Base-by-base conservation (phyloP, 2,797 vertebrate genomes). In the Neostethus bicornis region DNA sequence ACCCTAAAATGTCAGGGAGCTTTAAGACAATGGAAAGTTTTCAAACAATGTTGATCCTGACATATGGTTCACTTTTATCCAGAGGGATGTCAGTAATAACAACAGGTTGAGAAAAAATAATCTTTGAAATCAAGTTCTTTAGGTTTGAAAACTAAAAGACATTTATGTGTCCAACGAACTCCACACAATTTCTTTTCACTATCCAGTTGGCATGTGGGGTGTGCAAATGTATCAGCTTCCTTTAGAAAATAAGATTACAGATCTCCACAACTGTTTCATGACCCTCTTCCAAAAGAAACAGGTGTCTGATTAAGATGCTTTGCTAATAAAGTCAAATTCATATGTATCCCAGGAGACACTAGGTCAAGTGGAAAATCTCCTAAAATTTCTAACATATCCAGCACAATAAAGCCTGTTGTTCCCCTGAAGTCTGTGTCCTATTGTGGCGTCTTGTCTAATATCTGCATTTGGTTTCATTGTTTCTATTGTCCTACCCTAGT, bases 391-490 rank as follows among this genome's bases (percentile, higher is more conserved):
- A 66, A 63, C 62, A 74, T 48, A 70, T 62, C 66, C 51, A 50
- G 38, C 31, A 79, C 62, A 73, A 84, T 65, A 68, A 66, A 68
- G 64, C 62, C 79, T 20, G 64, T 84, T 89, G 82, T 86, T 76
- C 79, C 59, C 68, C 67, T 58, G 46, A 61, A 79, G 76, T 75
- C 70, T 70, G 53, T 21, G 56, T 60, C 54, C 79, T 38, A 68
- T 87, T 85, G 82, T 84, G 47, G 35, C n/a, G 48, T 65, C 57
- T 66, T 12, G 70, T 80, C 68, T 67, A 61, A 83, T 83, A 75
- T 81, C 80, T 81, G 72, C 58, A 64, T 72, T 73, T 51, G 32
- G 70, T 76, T 69, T 55, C 58, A 77, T 84, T 84, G 44, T 45
- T 14, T 63, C 72, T 35, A 78, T 88, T 90, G 86, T 90, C 44